These are phyloP conservation scores for Archocentrus centrarchus DNA, from an alignment of 2,113 vertebrate genomes.

Conservation along the genomic window DNA sequence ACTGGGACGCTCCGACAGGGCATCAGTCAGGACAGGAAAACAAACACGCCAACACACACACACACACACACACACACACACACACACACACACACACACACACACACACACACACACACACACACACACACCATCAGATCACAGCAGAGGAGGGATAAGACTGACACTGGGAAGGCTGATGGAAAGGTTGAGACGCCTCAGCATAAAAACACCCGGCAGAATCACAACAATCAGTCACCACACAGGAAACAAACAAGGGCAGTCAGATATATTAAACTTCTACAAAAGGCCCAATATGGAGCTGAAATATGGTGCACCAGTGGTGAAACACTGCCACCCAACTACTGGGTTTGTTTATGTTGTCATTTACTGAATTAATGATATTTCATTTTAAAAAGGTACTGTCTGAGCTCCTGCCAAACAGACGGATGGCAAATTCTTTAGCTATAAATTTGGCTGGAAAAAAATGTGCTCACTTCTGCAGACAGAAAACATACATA, in stretches of 20 bases:
- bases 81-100: slow-evolving; percentile 55
- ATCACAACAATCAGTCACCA: slow-evolving; percentile 70
- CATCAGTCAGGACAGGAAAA: slow-evolving; percentile 79
- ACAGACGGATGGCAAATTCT: slow-evolving; percentile 23
- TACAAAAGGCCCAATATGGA: slow-evolving; percentile 49
- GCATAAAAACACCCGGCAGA: slow-evolving; percentile 67
- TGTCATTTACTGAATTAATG: slow-evolving; percentile 54
- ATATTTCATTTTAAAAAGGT: slow-evolving; percentile 48
- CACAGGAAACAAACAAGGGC: slow-evolving; percentile 60
- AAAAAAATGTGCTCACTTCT: slow-evolving; percentile 15
- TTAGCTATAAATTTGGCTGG: neutral
- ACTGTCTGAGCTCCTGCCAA: slow-evolving; percentile 21
- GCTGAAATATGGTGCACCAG: slow-evolving; percentile 38
- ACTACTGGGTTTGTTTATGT: slow-evolving; percentile 36
- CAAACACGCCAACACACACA: slow-evolving; percentile 68
- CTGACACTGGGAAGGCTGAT: slow-evolving; percentile 71
- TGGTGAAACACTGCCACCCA: slow-evolving; percentile 52
- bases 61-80: slow-evolving; percentile 46
- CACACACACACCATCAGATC: slow-evolving; percentile 64
- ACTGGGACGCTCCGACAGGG: slow-evolving; percentile 73
- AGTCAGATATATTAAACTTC: slow-evolving; percentile 67
- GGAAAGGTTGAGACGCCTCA: slow-evolving; percentile 68
- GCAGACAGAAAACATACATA: neutral
- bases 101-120: slow-evolving; percentile 56
- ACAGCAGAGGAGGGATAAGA: slow-evolving; percentile 63